These are phyloP conservation scores for Porites cylindrica DNA, from an alignment of 92 coral and sea anemone species.

Conservation along the genomic window DNA sequence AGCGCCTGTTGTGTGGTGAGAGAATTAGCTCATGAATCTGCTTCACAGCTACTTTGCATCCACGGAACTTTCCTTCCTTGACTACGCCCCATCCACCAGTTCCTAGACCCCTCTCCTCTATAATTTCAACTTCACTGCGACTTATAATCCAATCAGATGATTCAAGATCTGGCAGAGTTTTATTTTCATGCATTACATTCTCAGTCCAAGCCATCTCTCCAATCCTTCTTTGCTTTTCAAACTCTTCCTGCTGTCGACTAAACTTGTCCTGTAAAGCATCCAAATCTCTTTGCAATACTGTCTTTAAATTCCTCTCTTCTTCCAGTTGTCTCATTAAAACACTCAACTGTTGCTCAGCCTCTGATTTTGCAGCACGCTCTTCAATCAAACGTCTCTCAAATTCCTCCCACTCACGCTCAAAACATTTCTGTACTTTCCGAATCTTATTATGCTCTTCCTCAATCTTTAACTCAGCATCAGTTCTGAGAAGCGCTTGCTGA, in stretches of 20 bases:
- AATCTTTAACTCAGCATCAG: constrained; percentile 58
- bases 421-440: constrained; percentile 76
- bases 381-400: constrained; percentile 86
- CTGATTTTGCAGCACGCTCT: constrained; percentile 77
- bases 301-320: constrained; percentile 58
- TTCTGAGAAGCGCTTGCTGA: constrained; percentile 31
- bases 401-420: constrained; percentile 83
- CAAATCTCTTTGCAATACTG: constrained; percentile 57
- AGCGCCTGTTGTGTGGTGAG: constrained; percentile 91
- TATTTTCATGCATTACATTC: constrained; percentile 24
- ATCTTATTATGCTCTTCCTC: constrained; percentile 70
- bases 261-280: constrained; percentile 42
- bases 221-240: constrained; percentile 42
- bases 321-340: constrained; percentile 38
- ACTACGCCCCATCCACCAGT: constrained; percentile 96
- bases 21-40: constrained; percentile 91
- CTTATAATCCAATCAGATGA: constrained; percentile 88
- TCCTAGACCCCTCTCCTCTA: constrained; percentile 67
- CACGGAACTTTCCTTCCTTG: constrained; percentile 90
- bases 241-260: constrained; percentile 41
- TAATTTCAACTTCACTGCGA: constrained; percentile 84
- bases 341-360: constrained; percentile 54
- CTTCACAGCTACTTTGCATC: constrained; percentile 90
- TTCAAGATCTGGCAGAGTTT: constrained; percentile 14
- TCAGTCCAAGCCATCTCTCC: constrained; percentile 43